Evolutionary conservation across 2,797 vertebrate species (phyloP), one percentile per base, ranked within the genome.

Genomic region (Brotula barbata): DNA sequence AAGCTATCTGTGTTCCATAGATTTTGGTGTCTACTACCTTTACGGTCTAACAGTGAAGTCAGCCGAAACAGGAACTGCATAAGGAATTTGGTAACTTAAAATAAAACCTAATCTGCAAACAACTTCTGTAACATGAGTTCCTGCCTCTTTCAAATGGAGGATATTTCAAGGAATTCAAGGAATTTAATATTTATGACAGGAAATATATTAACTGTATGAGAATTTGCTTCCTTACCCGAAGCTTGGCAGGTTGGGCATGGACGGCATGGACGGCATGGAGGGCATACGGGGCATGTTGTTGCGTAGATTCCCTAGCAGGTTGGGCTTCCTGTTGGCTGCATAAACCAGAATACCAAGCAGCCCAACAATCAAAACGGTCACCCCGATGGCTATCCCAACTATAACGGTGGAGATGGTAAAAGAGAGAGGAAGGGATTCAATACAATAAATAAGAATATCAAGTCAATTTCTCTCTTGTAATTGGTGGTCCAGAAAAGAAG

Each of bases 351-450:
- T 72, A 1, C 20, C 58, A 25, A 92, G 65, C 49, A 92, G 66
- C 22, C 36, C 46, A 51, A 87, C 50, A 3, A 91, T 55, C 43
- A 75, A 1, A 2, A 84, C 6, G 0, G 89, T 87, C 57, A 91
- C 89, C 2, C 88, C 90, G 6, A 92, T 60, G n/a, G 88, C 89
- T 39, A 92, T 87, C 21, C 81, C 88, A 44, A 86, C 91, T 91
- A 25, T 14, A 71, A 6, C 20, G 15, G 13, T 51, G 22, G 7
- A 14, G 5, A 0, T 33, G 20, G 7, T n/a, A n/a, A n/a, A n/a
- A 42, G 39, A 5, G 20, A 25, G 15, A 2, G 34, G n/a, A n/a
- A n/a, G n/a, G n/a, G n/a, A n/a, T n/a, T n/a, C n/a, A n/a, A n/a
- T n/a, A n/a, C n/a, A n/a, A n/a, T n/a, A n/a, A n/a, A n/a, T n/a